Conservation (phyloP, 2,797 vertebrate species). For the Paramormyrops hopkinsi region DNA sequence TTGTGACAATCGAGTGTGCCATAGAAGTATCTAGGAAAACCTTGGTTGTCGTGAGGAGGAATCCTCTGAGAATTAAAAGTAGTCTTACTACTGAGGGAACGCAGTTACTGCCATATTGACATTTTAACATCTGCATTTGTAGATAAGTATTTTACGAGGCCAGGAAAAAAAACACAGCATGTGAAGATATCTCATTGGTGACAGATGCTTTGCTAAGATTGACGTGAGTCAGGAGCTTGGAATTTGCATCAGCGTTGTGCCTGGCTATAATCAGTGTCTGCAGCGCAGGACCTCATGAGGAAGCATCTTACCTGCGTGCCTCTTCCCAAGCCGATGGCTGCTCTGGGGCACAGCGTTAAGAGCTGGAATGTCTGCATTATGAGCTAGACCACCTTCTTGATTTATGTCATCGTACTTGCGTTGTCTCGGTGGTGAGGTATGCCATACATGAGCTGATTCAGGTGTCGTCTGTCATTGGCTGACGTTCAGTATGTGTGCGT, state of each 20-base stretch:
- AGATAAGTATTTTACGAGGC: not conserved
- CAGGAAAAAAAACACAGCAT: not conserved
- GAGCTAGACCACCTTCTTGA: not conserved
- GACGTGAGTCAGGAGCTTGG: not conserved
- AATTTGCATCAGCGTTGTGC: not conserved
- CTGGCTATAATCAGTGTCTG: not conserved
- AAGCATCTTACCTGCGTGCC: not conserved
- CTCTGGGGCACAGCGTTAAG: not conserved
- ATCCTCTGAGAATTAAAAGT: not conserved
- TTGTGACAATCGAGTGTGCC: not conserved
- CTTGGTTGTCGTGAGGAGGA: not conserved
- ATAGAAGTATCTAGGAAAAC: not conserved
- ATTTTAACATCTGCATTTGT: slow-evolving; percentile 3
- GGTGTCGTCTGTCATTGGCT: not conserved
- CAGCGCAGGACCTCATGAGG: not conserved
- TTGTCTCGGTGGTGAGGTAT: not conserved
- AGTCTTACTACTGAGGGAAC: not conserved
- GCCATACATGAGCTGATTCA: not conserved
- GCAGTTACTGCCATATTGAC: not conserved
- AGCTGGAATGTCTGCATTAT: not conserved
- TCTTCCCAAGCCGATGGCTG: not conserved
- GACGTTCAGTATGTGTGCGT: not conserved
- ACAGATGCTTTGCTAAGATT: not conserved
- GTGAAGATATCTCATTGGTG: not conserved
- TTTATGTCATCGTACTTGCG: not conserved